Conservation (phyloP, 2,888 invertebrate genomes). For the Nebria brevicollis region DNA sequence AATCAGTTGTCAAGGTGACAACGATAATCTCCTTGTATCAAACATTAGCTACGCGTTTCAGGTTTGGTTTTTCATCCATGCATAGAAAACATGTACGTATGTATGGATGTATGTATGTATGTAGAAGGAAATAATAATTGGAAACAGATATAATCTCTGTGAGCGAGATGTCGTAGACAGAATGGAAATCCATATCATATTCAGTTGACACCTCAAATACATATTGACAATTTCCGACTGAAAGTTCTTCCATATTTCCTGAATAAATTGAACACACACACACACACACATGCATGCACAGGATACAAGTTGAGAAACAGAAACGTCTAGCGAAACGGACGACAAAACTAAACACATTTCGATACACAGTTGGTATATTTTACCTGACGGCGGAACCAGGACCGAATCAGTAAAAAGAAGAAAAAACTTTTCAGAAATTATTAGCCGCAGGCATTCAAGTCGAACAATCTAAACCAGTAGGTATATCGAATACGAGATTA, state of each 20-base stretch:
- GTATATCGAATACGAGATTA: too few relatives aligned
- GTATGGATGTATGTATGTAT: conserved; percentile 2
- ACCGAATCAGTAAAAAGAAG: neutral
- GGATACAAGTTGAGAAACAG: conserved; percentile 21
- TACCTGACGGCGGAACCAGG: neutral
- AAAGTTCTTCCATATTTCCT: conserved; percentile 45
- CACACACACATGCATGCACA: neutral
- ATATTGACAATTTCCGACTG: conserved; percentile 45
- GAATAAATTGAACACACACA: conserved; percentile 34
- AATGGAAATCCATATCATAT: conserved; percentile 37
- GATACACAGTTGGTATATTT: conserved; percentile 12
- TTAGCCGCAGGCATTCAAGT: too few relatives aligned
- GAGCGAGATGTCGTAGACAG: conserved; percentile 32
- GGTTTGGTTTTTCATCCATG: too few relatives aligned
- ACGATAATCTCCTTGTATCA: neutral
- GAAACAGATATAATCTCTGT: conserved; percentile 34
- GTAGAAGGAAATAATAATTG: conserved; percentile 28
- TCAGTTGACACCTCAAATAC: conserved; percentile 45
- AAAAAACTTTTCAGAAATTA: conserved; percentile 13
- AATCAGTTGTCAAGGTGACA: neutral
- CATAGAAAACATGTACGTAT: neutral
- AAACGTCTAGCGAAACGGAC: conserved; percentile 11
- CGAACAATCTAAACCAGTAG: too few relatives aligned
- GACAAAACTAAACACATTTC: conserved; percentile 12
- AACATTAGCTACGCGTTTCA: neutral